Conservation (phyloP, 2,797 vertebrate species). For the Eremophila alpestris region DNA sequence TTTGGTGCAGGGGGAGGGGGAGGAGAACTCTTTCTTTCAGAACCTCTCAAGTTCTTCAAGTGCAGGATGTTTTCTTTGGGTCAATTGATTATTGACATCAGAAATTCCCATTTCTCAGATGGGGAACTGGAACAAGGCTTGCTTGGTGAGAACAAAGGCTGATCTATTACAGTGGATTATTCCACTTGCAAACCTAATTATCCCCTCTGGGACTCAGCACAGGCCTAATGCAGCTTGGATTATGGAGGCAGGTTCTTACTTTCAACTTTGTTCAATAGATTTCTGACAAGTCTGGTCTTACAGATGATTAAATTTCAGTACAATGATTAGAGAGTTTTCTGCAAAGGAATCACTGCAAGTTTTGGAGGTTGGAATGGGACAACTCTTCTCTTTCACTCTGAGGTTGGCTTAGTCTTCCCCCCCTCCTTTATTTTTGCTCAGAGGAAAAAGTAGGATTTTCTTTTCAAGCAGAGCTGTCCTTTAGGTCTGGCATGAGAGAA, state of each 20-base stretch:
- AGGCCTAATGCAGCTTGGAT: constrained; percentile 65
- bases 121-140: constrained; percentile 71
- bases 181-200: constrained; percentile 86
- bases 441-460: not conserved
- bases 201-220: constrained; percentile 75
- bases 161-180: constrained; percentile 83
- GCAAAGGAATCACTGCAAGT: not conserved
- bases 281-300: constrained; percentile 59
- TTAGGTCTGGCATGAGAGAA: not conserved
- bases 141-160: constrained; percentile 78
- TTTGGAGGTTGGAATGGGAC: not conserved
- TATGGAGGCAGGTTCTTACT: constrained; percentile 46
- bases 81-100: constrained; percentile 81
- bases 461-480: not conserved
- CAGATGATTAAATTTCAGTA: constrained; percentile 52
- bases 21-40: not conserved
- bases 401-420: not conserved
- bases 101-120: constrained; percentile 60
- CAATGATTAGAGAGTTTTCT: constrained; percentile 29
- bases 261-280: constrained; percentile 60
- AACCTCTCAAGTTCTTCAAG: constrained; percentile 29
- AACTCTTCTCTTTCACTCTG: not conserved
- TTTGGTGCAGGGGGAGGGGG: not conserved
- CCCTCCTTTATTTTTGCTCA: not conserved
- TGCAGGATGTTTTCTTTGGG: constrained; percentile 54